Conservation (phyloP, 2,113 vertebrate genomes). For the Bagarius yarrelli region DNA sequence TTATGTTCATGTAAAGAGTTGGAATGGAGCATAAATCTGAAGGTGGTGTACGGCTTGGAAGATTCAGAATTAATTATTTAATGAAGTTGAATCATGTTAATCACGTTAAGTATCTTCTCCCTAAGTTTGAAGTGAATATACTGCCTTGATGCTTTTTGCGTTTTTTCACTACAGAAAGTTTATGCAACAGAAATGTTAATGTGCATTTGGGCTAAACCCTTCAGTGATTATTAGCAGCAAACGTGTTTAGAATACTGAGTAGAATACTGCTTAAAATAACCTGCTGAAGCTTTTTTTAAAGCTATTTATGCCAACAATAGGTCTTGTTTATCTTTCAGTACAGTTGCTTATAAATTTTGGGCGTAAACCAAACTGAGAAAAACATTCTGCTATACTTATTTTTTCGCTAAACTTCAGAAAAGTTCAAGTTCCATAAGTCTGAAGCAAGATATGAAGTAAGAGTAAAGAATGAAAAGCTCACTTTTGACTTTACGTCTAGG, state of each 20-base stretch:
- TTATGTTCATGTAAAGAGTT: not conserved
- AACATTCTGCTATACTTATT: not conserved
- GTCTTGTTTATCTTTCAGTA: not conserved
- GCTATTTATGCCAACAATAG: not conserved
- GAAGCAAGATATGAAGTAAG: no score
- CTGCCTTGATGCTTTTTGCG: not conserved
- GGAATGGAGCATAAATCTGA: not conserved
- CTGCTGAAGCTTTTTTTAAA: not conserved
- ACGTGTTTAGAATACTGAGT: not conserved
- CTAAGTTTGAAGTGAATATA: not conserved
- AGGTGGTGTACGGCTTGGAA: not conserved
- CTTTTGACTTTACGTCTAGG: no score
- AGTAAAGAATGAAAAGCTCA: no score
- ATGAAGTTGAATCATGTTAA: not conserved
- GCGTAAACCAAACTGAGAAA: not conserved
- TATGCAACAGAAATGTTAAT: no score
- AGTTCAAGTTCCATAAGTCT: no score
- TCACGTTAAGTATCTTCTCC: not conserved
- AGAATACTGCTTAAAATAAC: constrained; percentile 1
- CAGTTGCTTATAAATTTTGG: not conserved
- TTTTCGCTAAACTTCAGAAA: no score
- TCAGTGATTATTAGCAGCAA: not conserved
- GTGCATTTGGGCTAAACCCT: not conserved
- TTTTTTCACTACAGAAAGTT: not conserved
- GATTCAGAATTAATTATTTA: not conserved